phyloP scores from a whole-genome alignment of 2,888 invertebrate genomes.

The Apodemia hepburni region DNA sequence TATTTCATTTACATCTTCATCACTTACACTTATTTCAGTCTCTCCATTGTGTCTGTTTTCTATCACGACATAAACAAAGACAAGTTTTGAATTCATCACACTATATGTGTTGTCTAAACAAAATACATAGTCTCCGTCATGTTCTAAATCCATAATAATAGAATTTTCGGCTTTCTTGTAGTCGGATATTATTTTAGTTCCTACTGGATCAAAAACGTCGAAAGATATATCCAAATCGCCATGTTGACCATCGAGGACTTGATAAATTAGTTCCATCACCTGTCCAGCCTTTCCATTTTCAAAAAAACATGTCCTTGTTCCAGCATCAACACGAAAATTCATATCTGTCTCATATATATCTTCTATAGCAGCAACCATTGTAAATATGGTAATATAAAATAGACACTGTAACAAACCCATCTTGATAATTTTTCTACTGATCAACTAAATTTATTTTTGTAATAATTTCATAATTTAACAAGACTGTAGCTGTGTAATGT shows the following conservation, averaged over 20 bases:
- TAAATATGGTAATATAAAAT: conserved; percentile 25
- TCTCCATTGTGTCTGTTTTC: conserved; percentile 75
- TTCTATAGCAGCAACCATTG: conserved; percentile 35
- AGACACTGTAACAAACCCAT: not conserved
- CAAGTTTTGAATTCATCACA: conserved; percentile 88
- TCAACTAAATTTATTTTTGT: not conserved
- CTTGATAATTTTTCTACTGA: not conserved
- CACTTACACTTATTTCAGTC: conserved; percentile 37
- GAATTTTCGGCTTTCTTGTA: conserved; percentile 85
- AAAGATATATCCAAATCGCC: conserved; percentile 92
- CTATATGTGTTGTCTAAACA: conserved; percentile 94
- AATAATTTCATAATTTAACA: not conserved
- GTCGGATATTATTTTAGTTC: conserved; percentile 81
- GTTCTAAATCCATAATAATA: conserved; percentile 80
- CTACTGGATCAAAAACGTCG: conserved; percentile 83
- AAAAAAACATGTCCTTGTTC: conserved; percentile 57
- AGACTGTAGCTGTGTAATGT: not conserved
- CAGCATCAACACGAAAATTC: conserved; percentile 60
- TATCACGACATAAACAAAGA: conserved; percentile 88
- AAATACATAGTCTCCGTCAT: conserved; percentile 88
- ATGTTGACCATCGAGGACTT: conserved; percentile 89
- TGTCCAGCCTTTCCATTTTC: conserved; percentile 57
- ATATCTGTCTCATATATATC: conserved; percentile 53
- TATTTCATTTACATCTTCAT: conserved; percentile 46
- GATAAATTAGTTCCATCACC: conserved; percentile 61